Conservation (phyloP, 1,140 invertebrate genomes). For the Mactra quadrangularis region DNA sequence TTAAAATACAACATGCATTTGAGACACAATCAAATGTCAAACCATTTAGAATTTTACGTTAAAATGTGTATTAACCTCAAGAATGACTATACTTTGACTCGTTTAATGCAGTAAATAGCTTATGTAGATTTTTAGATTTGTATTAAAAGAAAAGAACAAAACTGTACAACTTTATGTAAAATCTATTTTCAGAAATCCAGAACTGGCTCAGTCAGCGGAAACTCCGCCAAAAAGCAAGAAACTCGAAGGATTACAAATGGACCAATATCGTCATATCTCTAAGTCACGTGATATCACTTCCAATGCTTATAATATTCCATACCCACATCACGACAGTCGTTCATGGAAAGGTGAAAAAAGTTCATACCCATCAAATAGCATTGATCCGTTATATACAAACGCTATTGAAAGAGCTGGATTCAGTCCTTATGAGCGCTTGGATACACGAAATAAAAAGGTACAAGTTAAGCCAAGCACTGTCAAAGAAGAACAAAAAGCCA, state of each 20-base stretch:
- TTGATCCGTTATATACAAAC: not conserved
- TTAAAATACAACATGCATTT: no score
- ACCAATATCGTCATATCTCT: not conserved
- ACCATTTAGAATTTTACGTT: no score
- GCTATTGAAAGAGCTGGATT: constrained; percentile 30
- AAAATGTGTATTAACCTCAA: no score
- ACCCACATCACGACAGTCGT: not conserved
- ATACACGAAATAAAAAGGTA: no score
- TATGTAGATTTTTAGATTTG: no score
- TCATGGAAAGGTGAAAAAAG: not conserved
- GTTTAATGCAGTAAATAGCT: no score
- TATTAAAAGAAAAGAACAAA: no score
- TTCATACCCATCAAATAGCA: not conserved
- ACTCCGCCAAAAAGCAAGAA: not conserved
- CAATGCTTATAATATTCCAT: not conserved
- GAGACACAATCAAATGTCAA: no score
- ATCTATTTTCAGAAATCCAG: not conserved
- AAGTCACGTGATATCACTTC: not conserved
- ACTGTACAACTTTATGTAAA: no score
- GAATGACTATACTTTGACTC: no score
- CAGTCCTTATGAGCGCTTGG: not conserved
- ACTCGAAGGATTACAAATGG: not conserved
- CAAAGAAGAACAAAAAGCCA: constrained; percentile 31
- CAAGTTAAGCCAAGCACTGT: not conserved
- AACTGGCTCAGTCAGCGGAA: not conserved